Percentiles rank a stretch among this genome's conserved stretches.
Conservation (phyloP, 1,140 invertebrate species). For the Heliothis virescens region DNA sequence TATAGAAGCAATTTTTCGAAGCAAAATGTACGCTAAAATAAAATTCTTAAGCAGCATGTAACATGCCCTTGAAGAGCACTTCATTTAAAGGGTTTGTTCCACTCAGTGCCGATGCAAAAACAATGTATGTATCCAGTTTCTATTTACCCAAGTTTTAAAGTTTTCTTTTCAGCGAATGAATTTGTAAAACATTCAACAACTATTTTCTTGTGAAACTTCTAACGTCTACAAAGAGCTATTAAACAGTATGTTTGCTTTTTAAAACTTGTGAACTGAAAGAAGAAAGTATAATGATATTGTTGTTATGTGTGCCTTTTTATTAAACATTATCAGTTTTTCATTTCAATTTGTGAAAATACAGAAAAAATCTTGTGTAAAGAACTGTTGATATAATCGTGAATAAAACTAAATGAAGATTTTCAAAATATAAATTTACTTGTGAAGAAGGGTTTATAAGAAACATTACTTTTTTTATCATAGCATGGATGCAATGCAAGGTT, state of each 20-base stretch:
- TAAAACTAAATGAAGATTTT: no score
- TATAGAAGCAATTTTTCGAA: neutral
- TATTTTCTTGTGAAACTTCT: neutral
- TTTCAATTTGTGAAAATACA: no score
- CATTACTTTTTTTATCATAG: no score
- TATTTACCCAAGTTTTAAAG: neutral
- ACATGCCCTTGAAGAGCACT: neutral
- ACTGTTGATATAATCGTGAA: no score
- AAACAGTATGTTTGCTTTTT: neutral
- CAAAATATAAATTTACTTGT: no score
- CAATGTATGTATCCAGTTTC: neutral
- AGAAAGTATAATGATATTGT: neutral
- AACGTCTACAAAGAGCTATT: neutral
- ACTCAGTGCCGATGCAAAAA: constrained; percentile 13
- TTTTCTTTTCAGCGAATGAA: constrained; percentile 2
- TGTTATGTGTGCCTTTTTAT: neutral
- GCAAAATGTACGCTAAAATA: no score
- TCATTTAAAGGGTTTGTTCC: neutral
- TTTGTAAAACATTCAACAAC: constrained; percentile 11
- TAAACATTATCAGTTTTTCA: neutral
- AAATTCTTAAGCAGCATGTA: neutral
- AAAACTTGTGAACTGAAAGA: neutral
- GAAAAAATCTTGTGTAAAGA: no score
- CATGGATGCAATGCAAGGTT: no score
- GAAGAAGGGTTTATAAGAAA: no score